Conservation (phyloP, 2,797 vertebrate genomes). For the Micropoecilia bifurca region DNA sequence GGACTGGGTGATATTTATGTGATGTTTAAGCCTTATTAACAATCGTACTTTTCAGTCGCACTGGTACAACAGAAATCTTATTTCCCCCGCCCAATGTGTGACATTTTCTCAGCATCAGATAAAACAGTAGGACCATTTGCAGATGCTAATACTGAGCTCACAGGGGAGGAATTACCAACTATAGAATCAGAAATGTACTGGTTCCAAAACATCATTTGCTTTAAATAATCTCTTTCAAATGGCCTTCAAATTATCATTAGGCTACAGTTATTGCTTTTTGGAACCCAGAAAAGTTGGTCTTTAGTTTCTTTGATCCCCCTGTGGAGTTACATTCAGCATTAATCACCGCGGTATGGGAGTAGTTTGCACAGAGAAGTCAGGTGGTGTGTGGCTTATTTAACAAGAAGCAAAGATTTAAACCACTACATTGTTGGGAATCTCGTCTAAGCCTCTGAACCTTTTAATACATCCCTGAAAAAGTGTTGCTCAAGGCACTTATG, state of each 20-base stretch:
- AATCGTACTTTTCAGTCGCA: not conserved
- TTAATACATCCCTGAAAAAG: not conserved
- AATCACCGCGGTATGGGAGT: not conserved
- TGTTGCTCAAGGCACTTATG: not conserved
- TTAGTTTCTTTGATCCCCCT: not conserved
- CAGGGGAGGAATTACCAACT: constrained; percentile 2
- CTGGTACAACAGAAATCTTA: constrained; percentile 16
- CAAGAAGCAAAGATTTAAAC: not conserved
- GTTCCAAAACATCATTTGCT: not conserved
- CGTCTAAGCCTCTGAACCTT: not conserved
- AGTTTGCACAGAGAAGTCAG: not conserved
- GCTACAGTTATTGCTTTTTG: not conserved
- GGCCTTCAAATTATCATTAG: not conserved
- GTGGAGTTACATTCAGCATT: not conserved
- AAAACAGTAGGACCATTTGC: constrained; percentile 2
- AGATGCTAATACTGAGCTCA: constrained; percentile 1
- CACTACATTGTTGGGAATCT: not conserved
- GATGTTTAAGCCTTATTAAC: not conserved
- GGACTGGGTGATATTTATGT: not conserved
- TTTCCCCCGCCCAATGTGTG: not conserved
- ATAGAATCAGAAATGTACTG: not conserved
- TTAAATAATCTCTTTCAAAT: not conserved
- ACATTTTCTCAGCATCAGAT: constrained; percentile 6
- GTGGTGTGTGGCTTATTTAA: not conserved
- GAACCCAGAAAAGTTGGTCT: not conserved